A percentile compares a stretch with the other conserved stretches of the same genome.
Evolutionary conservation across 2,113 vertebrate species (phyloP).

Genomic region (Anolis sagrei): DNA sequence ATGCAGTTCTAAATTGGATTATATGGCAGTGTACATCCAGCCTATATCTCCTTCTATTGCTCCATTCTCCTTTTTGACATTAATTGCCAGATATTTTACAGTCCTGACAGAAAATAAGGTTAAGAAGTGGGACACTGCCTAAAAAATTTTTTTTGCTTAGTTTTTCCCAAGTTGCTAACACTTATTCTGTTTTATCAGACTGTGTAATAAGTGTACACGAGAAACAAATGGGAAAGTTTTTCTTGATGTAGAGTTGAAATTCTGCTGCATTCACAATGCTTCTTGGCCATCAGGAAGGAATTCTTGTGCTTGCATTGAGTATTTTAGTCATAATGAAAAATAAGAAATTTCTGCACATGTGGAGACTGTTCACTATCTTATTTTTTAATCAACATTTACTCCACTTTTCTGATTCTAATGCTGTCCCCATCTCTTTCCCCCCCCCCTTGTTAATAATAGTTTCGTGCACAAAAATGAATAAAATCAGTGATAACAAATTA

Average conservation of each 20-base stretch:
- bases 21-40: too few species aligned
- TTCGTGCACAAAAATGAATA: background rate
- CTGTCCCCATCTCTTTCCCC: background rate
- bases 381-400: background rate
- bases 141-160: background rate
- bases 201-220: background rate
- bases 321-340: background rate
- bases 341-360: background rate
- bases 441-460: background rate
- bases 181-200: background rate
- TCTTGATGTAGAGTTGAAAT: background rate
- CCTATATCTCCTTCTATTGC: too few species aligned
- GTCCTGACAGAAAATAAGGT: background rate
- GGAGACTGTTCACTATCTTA: background rate
- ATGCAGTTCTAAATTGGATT: too few species aligned
- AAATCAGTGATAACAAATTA: background rate
- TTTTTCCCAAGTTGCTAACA: background rate
- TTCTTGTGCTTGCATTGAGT: background rate
- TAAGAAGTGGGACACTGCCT: background rate
- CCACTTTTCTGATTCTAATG: background rate
- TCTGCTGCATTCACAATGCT: background rate
- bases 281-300: background rate
- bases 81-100: background rate
- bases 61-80: too few species aligned
- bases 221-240: background rate